phyloP scores from a whole-genome alignment of 1,140 invertebrate genomes.

The Varroa destructor region DNA sequence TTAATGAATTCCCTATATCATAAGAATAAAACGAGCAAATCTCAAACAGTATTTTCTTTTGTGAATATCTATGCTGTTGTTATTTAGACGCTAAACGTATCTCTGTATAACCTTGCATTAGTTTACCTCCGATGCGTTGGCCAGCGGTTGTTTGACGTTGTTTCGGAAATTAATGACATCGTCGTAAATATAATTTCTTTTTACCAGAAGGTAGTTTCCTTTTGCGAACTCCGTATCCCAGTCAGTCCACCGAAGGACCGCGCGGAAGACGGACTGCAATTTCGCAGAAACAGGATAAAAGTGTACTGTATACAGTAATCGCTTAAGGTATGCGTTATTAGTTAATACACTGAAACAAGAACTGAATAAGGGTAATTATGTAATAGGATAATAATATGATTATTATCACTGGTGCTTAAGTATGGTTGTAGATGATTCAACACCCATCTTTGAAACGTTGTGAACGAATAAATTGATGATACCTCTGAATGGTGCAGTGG shows the following conservation, averaged over 20 bases:
- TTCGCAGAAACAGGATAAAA: not conserved
- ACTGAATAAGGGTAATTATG: not conserved
- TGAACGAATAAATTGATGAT: not conserved
- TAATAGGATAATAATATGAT: not conserved
- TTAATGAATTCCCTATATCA: no score
- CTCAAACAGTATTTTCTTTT: no score
- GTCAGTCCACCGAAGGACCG: slow-evolving; percentile 56
- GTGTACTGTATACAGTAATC: not conserved
- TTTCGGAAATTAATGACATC: slow-evolving; percentile 39
- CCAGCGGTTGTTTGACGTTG: slow-evolving; percentile 13
- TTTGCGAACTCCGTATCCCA: slow-evolving; percentile 68
- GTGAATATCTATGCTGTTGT: no score
- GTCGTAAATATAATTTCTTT: slow-evolving; percentile 44
- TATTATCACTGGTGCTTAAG: not conserved
- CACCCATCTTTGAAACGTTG: no score
- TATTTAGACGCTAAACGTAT: no score
- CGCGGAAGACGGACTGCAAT: slow-evolving; percentile 47
- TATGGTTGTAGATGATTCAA: no score
- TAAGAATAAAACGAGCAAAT: no score
- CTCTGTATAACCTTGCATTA: not conserved
- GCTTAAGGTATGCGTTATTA: no score
- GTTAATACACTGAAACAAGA: no score
- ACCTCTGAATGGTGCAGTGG: slow-evolving; percentile 63
- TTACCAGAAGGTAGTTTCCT: slow-evolving; percentile 62
- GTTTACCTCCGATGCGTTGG: slow-evolving; percentile 5